A percentile compares a stretch with the other conserved stretches of the same genome.
Evolutionary conservation across 2,797 vertebrate species (phyloP).

Genomic region (Notoglanidium macrostoma): DNA sequence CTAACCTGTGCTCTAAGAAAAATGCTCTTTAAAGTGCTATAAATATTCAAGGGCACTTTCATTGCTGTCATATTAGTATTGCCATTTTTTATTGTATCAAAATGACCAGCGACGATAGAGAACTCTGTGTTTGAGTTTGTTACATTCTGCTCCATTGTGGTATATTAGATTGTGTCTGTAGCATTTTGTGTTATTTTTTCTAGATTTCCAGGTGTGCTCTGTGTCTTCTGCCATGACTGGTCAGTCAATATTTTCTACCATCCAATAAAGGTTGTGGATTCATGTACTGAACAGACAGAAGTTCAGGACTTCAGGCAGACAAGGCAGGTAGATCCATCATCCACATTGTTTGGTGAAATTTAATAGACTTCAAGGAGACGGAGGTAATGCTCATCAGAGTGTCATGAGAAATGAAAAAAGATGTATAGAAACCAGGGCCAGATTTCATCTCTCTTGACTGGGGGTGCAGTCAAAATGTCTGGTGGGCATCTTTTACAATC

Average conservation of each 20-base stretch:
- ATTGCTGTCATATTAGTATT: not conserved
- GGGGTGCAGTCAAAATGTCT: constrained; percentile 1
- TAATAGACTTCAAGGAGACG: constrained; percentile 4
- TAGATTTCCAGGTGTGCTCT: not conserved
- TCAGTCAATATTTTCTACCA: not conserved
- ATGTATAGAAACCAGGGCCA: not conserved
- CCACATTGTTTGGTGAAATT: not conserved
- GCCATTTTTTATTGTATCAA: not conserved
- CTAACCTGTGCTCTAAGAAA: not conserved
- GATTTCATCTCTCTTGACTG: not conserved
- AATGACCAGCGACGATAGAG: not conserved
- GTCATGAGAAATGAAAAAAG: not conserved
- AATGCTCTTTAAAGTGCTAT: not conserved
- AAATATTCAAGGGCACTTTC: not conserved
- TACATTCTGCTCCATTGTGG: not conserved
- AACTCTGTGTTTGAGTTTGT: not conserved
- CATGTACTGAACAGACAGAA: not conserved
- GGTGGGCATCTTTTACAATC: not conserved
- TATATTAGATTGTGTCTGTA: not conserved
- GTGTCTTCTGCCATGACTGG: not conserved
- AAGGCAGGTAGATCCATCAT: not conserved
- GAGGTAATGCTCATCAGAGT: not conserved
- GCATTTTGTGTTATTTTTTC: not conserved
- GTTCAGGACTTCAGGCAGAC: not conserved
- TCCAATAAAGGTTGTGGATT: not conserved